Percentiles rank a stretch among this genome's conserved stretches.
These are phyloP conservation scores for Carassius gibelio DNA, from an alignment of 2,113 vertebrate genomes.

Conservation along the genomic window DNA sequence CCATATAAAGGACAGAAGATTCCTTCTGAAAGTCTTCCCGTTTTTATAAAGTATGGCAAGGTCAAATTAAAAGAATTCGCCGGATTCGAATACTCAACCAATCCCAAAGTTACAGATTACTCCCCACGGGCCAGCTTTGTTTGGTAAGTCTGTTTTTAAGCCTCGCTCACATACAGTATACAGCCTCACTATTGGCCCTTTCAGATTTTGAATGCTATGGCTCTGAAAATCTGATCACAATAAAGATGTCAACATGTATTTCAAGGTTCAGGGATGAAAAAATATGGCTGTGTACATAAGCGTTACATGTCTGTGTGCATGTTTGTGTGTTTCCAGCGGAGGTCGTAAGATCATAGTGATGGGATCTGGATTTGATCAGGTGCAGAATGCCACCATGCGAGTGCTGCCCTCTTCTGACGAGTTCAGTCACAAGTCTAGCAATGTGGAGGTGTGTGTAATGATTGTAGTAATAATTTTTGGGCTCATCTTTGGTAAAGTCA, in stretches of 20 bases:
- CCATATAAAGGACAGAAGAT: slow-evolving; percentile 61
- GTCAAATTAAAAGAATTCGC: slow-evolving; percentile 63
- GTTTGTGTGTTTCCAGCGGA: slow-evolving; percentile 75
- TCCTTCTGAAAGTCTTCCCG: slow-evolving; percentile 45
- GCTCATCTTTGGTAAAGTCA: background rate
- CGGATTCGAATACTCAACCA: slow-evolving; percentile 77
- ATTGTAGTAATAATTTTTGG: background rate
- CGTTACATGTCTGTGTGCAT: slow-evolving; percentile 36
- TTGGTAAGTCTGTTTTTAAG: slow-evolving; percentile 75
- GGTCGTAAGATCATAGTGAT: slow-evolving; percentile 85
- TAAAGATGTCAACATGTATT: background rate
- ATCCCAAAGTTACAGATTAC: slow-evolving; percentile 81
- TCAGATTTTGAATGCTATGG: background rate
- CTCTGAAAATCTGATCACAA: background rate
- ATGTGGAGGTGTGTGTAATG: slow-evolving; percentile 62
- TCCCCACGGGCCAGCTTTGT: slow-evolving; percentile 83
- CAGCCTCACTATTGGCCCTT: background rate
- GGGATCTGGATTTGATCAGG: slow-evolving; percentile 84
- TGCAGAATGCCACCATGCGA: slow-evolving; percentile 85
- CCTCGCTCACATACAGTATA: background rate
- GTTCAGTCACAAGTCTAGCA: slow-evolving; percentile 6
- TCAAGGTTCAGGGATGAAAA: background rate
- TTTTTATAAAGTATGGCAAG: slow-evolving; percentile 78
- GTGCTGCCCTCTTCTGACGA: slow-evolving; percentile 68
- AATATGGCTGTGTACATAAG: slow-evolving; percentile 30